Percentiles rank a stretch among this genome's conserved stretches.
phyloP scores from a whole-genome alignment of 2,888 invertebrate species.

The Mactromeris polynyma region DNA sequence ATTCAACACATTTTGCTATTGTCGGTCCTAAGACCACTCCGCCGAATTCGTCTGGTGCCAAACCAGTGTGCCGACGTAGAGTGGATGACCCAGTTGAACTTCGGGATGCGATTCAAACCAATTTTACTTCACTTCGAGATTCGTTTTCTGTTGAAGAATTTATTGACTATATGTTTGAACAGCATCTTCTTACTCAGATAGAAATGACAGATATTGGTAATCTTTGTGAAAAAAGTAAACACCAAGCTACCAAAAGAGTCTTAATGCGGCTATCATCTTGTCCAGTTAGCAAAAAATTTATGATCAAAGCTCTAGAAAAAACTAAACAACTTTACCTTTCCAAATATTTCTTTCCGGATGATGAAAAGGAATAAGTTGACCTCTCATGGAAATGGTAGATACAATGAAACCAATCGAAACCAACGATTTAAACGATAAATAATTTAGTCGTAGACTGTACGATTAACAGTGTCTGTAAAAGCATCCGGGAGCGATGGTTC shows the following conservation, averaged over 20 bases:
- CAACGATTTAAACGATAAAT: no score
- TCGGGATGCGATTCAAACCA: conserved; percentile 36
- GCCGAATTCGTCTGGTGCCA: background rate
- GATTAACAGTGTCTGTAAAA: no score
- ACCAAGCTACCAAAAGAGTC: conserved; percentile 25
- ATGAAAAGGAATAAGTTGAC: conserved; percentile 31
- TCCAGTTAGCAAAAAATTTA: conserved; percentile 41
- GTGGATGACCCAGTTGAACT: conserved; percentile 30
- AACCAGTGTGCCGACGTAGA: background rate
- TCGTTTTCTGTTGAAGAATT: conserved; percentile 34
- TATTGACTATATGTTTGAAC: conserved; percentile 43
- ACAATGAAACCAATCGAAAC: no score
- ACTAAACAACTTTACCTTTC: conserved; percentile 33
- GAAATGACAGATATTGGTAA: conserved; percentile 7
- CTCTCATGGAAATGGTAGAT: no score
- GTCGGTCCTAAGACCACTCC: background rate
- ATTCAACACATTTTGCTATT: background rate
- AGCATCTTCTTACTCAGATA: conserved; percentile 19
- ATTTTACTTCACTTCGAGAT: conserved; percentile 45
- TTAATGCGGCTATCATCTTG: conserved; percentile 20
- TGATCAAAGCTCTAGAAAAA: conserved; percentile 23
- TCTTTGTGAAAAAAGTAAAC: background rate
- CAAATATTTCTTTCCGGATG: conserved; percentile 35
- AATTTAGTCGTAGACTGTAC: no score
- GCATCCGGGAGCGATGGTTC: no score